Percentiles rank a stretch among this genome's conserved stretches.
Evolutionary conservation across 2,797 vertebrate species (phyloP).

Genomic region (Siniperca scherzeri): DNA sequence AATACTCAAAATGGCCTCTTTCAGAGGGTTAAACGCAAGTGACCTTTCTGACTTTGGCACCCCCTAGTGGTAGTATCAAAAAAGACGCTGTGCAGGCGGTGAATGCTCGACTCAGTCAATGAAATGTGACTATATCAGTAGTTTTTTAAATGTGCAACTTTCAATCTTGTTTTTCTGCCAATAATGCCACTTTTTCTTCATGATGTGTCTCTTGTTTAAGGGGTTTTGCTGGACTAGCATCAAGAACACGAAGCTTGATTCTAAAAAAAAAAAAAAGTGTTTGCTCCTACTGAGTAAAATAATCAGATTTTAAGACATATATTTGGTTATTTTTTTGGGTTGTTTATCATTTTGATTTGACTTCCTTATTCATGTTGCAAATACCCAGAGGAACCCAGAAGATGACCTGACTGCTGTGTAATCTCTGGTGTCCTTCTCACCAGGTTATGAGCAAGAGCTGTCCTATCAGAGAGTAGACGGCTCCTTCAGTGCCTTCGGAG

Average conservation of each 20-base stretch:
- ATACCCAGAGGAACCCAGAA: neutral
- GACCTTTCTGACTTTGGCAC: neutral
- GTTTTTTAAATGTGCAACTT: too few relatives aligned
- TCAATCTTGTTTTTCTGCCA: neutral
- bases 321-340: neutral
- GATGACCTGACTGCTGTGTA: neutral
- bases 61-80: neutral
- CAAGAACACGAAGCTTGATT: neutral
- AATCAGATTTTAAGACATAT: neutral
- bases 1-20: too few relatives aligned
- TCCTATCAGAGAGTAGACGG: conserved; percentile 91
- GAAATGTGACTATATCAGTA: too few relatives aligned
- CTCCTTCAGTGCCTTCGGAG: conserved; percentile 95
- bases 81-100: too few relatives aligned
- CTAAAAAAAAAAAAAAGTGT: neutral
- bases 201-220: too few relatives aligned
- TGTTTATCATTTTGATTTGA: conserved; percentile 4
- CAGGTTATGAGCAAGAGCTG: conserved; percentile 93
- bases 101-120: too few relatives aligned
- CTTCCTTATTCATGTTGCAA: neutral
- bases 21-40: neutral
- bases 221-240: neutral
- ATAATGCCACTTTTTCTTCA: neutral
- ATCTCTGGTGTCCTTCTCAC: neutral
- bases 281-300: neutral